Conservation (phyloP, 2,113 vertebrate species). For the Pomatorhinus ruficollis region DNA sequence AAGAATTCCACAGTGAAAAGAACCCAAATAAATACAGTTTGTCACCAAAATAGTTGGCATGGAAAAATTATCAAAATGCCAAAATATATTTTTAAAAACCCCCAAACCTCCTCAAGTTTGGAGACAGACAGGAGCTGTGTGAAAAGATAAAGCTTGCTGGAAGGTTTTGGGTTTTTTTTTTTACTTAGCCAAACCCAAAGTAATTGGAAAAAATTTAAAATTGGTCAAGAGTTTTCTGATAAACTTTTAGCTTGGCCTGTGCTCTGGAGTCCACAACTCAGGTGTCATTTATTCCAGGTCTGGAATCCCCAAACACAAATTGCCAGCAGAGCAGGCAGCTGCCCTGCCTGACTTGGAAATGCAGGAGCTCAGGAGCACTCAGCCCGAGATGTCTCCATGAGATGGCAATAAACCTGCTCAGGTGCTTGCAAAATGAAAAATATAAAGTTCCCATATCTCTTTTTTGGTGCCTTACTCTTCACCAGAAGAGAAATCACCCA, state of each 20-base stretch:
- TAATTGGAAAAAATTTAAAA: neutral
- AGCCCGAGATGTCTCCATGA: neutral
- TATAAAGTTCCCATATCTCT: accelerated
- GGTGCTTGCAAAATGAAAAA: neutral
- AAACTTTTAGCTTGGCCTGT: neutral
- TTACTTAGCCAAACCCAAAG: neutral
- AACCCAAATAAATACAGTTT: neutral
- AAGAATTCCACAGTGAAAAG: neutral
- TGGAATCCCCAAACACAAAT: neutral
- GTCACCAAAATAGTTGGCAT: neutral
- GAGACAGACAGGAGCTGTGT: neutral
- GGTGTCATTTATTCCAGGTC: neutral
- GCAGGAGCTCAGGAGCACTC: neutral
- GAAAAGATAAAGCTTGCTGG: neutral
- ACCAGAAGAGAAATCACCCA: neutral
- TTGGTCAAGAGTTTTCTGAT: neutral
- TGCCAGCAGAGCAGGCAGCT: neutral
- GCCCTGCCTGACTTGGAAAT: neutral
- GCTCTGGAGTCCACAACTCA: neutral
- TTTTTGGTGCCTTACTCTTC: neutral
- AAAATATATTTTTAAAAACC: neutral
- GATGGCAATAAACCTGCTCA: neutral
- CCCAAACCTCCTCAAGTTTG: neutral
- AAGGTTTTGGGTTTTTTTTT: neutral
- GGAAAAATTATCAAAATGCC: neutral